Base-by-base conservation (phyloP, 2,113 vertebrate species). In the Chrysochloris asiatica region DNA sequence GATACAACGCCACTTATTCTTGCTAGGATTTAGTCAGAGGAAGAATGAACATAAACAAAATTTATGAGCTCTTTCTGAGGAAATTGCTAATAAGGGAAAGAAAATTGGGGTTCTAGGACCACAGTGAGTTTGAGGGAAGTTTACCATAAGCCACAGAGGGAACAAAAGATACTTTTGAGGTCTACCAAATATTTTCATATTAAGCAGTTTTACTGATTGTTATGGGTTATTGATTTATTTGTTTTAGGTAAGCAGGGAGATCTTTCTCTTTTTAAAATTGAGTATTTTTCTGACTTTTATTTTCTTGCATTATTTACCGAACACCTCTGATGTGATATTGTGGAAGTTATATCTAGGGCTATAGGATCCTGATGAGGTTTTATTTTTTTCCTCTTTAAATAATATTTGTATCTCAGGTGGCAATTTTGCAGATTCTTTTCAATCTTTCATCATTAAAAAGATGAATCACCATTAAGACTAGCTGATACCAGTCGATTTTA, bases 351-450 rank as follows among this genome's bases (percentile, higher is more conserved):
- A 61, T 72, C 26, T 33, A 80, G 59, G 33, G 61, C 61, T 86
- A 30, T 61, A 8, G 1, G 17, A 59, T 73, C 22, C 4, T 67
- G 13, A 19, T 69, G 12, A 80, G 52, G 54, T 81, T 21, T 76
- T 78, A 30, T 45, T 13, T 16, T 63, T 1, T 9, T 30, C 56
- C n/a, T n/a, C n/a, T n/a, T n/a, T n/a, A n/a, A n/a, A n/a, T n/a
- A 88, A 4, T 82, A 41, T 78, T 83, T 76, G 24, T 48, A 48
- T 90, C 90, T 83, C 77, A 81, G 59, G 81, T 72, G 78, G n/a
- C n/a, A 36, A 67, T 33, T 17, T 67, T 33, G 63, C 16, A 33
- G 61, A 0, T 50, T 92, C 48, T 45, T 89, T 22, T 81, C 4
- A 33, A 5, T 67, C 77, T 89, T 65, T 89, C 41, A 24, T 88